phyloP scores from a whole-genome alignment of 2,113 vertebrate species.

The Malurus elegans region DNA sequence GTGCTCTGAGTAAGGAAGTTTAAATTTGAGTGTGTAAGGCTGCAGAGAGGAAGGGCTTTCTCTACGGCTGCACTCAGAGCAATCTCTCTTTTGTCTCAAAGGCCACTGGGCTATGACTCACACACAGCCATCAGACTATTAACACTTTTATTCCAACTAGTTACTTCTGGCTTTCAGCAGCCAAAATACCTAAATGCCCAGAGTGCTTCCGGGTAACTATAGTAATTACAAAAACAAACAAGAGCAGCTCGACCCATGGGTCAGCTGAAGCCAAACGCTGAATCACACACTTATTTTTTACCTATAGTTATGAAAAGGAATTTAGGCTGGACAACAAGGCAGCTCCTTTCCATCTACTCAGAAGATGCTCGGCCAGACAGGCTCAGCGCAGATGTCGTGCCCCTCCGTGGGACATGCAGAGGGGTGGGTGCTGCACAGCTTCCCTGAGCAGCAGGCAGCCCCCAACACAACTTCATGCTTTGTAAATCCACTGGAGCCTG shows the following conservation, averaged over 20 bases:
- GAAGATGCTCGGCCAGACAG: not conserved
- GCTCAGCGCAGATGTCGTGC: not conserved
- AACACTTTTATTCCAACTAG: conserved; percentile 65
- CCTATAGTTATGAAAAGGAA: not conserved
- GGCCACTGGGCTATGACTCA: conserved; percentile 59
- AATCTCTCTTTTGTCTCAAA: conserved; percentile 55
- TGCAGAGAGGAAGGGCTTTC: conserved; percentile 39
- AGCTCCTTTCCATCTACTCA: not conserved
- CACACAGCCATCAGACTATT: conserved; percentile 46
- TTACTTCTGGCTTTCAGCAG: conserved; percentile 59
- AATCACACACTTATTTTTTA: conserved; percentile 55
- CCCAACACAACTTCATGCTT: not conserved
- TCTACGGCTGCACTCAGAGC: not conserved
- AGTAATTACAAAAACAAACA: conserved; percentile 70
- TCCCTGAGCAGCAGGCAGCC: not conserved
- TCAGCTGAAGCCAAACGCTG: conserved; percentile 47
- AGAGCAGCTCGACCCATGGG: not conserved
- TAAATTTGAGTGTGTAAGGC: not conserved
- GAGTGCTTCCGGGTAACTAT: conserved; percentile 64
- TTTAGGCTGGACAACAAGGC: not conserved
- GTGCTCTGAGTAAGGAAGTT: conserved; percentile 2
- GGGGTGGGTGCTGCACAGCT: not conserved
- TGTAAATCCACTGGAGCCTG: not conserved
- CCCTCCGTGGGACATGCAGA: not conserved
- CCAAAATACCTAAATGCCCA: conserved; percentile 28